phyloP scores from a whole-genome alignment of 2,888 invertebrate genomes.

The Gortyna flavago region DNA sequence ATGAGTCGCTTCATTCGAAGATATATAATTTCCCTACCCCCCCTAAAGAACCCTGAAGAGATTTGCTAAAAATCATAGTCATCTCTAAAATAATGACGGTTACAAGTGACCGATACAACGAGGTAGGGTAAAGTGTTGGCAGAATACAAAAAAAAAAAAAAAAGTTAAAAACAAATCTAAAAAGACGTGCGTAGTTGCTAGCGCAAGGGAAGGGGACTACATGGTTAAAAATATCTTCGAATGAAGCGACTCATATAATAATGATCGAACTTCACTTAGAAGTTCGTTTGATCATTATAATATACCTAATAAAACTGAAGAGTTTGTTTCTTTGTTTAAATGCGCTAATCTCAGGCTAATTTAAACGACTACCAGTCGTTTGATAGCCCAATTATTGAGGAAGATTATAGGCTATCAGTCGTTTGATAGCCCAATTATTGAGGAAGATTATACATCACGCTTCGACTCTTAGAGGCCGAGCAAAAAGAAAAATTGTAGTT shows the following conservation, averaged over 20 bases:
- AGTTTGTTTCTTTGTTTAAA: too few relatives aligned
- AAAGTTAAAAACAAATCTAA: too few relatives aligned
- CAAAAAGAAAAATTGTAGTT: neutral
- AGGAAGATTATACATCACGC: too few relatives aligned
- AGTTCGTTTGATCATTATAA: too few relatives aligned
- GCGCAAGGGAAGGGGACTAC: too few relatives aligned
- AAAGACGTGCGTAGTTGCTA: too few relatives aligned
- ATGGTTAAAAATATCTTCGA: too few relatives aligned
- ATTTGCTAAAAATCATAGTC: neutral
- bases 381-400: neutral
- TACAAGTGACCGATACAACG: neutral
- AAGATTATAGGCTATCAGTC: neutral
- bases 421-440: neutral
- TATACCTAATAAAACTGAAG: neutral
- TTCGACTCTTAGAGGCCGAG: neutral
- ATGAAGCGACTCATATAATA: too few relatives aligned
- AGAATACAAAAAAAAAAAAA: neutral
- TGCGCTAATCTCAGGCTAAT: neutral
- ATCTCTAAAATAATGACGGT: neutral
- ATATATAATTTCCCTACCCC: too few relatives aligned
- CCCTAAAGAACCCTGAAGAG: neutral
- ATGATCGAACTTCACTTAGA: too few relatives aligned
- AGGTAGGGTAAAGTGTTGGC: neutral
- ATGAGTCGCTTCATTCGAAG: constrained; percentile 4
- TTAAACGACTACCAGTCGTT: neutral